These are phyloP conservation scores for Bellardia bayeri DNA, from an alignment of 2,888 invertebrate genomes.

Conservation along the genomic window DNA sequence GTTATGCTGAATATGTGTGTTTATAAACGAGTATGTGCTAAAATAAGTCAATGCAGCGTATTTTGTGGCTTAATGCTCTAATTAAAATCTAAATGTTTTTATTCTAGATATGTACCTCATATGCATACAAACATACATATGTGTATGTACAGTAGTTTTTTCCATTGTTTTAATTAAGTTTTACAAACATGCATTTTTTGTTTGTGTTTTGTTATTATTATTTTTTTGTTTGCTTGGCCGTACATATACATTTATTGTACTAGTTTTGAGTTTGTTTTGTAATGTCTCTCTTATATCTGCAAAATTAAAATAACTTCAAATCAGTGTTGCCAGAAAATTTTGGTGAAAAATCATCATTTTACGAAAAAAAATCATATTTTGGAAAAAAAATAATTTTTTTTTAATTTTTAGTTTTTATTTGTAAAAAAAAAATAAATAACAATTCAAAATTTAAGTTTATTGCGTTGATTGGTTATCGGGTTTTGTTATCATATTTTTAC, in stretches of 20 bases:
- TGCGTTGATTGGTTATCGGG: too few relatives aligned
- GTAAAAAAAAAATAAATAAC: too few relatives aligned
- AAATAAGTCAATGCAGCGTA: constrained; percentile 11
- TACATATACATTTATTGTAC: constrained; percentile 38
- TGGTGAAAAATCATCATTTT: too few relatives aligned
- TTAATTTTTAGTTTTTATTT: too few relatives aligned
- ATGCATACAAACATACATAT: background rate
- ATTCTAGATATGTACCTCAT: constrained; percentile 13
- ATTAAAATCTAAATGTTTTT: constrained; percentile 52
- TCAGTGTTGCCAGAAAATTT: too few relatives aligned
- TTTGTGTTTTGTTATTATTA: constrained; percentile 34
- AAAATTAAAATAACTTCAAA: constrained; percentile 27
- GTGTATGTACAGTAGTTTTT: background rate
- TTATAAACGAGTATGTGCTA: constrained; percentile 10
- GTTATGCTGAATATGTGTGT: background rate
- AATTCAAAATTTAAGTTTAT: too few relatives aligned
- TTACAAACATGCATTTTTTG: constrained; percentile 14
- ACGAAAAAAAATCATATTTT: too few relatives aligned
- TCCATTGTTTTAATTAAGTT: background rate
- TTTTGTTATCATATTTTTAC: too few relatives aligned
- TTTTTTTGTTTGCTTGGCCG: constrained; percentile 51
- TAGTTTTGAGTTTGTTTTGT: constrained; percentile 42
- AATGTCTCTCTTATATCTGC: constrained; percentile 40
- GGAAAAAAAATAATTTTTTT: too few relatives aligned
- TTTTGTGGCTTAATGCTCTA: constrained; percentile 56